Conservation (phyloP, 2,888 invertebrate species). For the Dynastes hyllus region DNA sequence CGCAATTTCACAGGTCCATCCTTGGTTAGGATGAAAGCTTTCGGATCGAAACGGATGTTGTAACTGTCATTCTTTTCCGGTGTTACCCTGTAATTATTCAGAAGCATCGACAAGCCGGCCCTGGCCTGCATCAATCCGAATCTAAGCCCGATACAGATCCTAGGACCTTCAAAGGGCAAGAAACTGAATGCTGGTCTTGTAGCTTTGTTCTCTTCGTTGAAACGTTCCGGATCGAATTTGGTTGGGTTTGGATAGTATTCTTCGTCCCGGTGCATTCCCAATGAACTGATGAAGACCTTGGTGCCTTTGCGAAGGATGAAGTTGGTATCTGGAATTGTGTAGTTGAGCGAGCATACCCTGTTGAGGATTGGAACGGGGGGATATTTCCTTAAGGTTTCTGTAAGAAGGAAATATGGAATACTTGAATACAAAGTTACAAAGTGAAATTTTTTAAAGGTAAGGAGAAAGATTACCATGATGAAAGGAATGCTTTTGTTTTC, state of each 20-base stretch:
- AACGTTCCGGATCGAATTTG: conserved; percentile 29
- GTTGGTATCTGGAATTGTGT: conserved; percentile 15
- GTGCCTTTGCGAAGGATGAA: conserved; percentile 1
- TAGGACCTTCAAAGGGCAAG: conserved; percentile 34
- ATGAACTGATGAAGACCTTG: conserved; percentile 9
- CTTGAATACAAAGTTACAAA: no score
- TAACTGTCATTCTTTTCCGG: not conserved
- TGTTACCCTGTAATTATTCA: not conserved
- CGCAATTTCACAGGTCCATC: not conserved
- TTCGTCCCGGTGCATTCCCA: conserved; percentile 23
- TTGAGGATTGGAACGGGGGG: conserved; percentile 15
- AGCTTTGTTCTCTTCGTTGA: conserved; percentile 23
- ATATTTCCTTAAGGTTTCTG: conserved; percentile 33
- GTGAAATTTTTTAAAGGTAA: no score
- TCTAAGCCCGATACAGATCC: conserved; percentile 30
- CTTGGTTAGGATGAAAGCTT: conserved; percentile 19
- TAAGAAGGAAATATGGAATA: not conserved
- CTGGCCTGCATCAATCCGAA: conserved; percentile 36
- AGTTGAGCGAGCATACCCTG: conserved; percentile 13
- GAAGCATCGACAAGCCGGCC: conserved; percentile 22
- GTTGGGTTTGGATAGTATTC: conserved; percentile 31
- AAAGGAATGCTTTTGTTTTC: no score
- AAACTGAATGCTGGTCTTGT: conserved; percentile 8
- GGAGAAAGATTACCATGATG: no score
- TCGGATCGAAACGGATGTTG: not conserved